A percentile compares a stretch with the other conserved stretches of the same genome.
Conservation (phyloP, 2,888 invertebrate genomes). For the Scaptomyza tumidula region DNA sequence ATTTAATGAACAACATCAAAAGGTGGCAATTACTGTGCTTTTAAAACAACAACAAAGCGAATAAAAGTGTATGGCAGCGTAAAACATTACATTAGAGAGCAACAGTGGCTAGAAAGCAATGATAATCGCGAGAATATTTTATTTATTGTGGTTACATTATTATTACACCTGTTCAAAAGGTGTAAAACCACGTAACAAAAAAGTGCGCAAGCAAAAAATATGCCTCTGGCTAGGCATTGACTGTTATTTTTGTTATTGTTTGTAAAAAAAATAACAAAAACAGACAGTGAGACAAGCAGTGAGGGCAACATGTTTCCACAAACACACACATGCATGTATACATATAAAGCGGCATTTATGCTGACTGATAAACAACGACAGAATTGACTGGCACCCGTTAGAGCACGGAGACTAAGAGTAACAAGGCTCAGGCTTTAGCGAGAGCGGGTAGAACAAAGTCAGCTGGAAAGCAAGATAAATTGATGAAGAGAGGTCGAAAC, state of each 20-base stretch:
- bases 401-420: slow-evolving; percentile 26
- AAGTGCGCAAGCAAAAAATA: slow-evolving; percentile 32
- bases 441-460: slow-evolving; percentile 2
- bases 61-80: neutral
- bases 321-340: neutral
- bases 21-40: slow-evolving; percentile 53
- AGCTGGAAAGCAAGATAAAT: slow-evolving; percentile 25
- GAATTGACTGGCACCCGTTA: slow-evolving; percentile 73
- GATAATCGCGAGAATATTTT: slow-evolving; percentile 37
- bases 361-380: slow-evolving; percentile 77
- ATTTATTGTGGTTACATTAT: slow-evolving; percentile 58
- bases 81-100: slow-evolving; percentile 29
- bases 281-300: slow-evolving; percentile 9
- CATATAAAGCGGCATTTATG: slow-evolving; percentile 51
- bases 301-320: slow-evolving; percentile 1
- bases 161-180: slow-evolving; percentile 57
- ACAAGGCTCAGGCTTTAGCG: neutral
- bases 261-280: slow-evolving; percentile 4
- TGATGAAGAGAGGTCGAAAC: slow-evolving; percentile 11
- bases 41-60: slow-evolving; percentile 31
- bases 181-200: slow-evolving; percentile 54
- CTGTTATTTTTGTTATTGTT: slow-evolving; percentile 33
- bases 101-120: slow-evolving; percentile 34
- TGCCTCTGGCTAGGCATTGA: slow-evolving; percentile 1
- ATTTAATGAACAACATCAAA: slow-evolving; percentile 59